phyloP scores from a whole-genome alignment of 2,888 invertebrate species.

The Hydrotaea diabolus region DNA sequence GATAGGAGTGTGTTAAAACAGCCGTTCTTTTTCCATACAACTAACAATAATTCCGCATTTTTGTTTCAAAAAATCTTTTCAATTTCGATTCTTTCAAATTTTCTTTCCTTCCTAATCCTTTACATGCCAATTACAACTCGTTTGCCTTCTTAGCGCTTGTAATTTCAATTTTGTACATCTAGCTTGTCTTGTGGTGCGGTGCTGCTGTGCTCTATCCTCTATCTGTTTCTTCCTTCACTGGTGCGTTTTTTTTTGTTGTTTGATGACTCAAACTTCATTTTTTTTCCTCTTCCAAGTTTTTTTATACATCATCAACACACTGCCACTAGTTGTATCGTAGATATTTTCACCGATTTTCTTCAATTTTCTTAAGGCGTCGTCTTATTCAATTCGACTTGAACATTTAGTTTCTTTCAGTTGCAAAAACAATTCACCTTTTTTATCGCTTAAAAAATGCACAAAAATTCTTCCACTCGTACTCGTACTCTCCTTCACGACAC shows the following conservation, averaged over 20 bases:
- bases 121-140: too few species aligned
- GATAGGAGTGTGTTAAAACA: conserved; percentile 45
- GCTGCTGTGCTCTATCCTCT: too few species aligned
- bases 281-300: conserved; percentile 6
- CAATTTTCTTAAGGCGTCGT: too few species aligned
- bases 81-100: not conserved
- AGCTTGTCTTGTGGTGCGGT: too few species aligned
- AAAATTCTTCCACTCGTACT: conserved; percentile 64
- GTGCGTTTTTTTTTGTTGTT: conserved; percentile 14
- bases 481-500: conserved; percentile 52
- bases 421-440: conserved; percentile 49
- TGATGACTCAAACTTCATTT: conserved; percentile 45
- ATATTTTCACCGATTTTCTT: too few species aligned
- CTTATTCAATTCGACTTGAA: too few species aligned
- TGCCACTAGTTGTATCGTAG: too few species aligned
- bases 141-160: too few species aligned
- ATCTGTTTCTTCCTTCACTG: too few species aligned
- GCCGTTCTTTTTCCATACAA: conserved; percentile 2
- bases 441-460: conserved; percentile 59
- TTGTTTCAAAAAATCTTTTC: not conserved
- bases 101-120: too few species aligned
- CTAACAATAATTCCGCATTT: not conserved
- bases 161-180: too few species aligned
- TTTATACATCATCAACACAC: not conserved
- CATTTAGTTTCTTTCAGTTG: conserved; percentile 5